A percentile compares a stretch with the other conserved stretches of the same genome.
phyloP scores from a whole-genome alignment of 2,888 invertebrate species.

The Trissolcus brochymenae region DNA sequence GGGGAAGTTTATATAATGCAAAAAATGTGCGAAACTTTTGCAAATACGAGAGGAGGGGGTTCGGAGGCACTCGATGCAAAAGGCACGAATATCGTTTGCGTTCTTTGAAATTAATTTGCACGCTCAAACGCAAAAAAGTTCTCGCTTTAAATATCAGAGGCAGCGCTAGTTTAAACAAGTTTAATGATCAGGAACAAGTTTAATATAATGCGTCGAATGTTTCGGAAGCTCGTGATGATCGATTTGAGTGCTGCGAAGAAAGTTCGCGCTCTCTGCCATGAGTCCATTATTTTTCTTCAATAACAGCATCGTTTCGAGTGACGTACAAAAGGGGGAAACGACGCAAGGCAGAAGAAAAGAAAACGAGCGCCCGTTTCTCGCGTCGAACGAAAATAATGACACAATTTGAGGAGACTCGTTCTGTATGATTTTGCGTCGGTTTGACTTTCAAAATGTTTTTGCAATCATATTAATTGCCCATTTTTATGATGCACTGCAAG shows the following conservation, averaged over 20 bases:
- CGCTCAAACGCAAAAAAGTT: conserved; percentile 44
- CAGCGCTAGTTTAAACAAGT: conserved; percentile 57
- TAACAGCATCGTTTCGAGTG: conserved; percentile 31
- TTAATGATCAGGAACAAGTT: conserved; percentile 62
- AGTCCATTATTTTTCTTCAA: conserved; percentile 50
- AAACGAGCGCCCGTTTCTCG: conserved; percentile 15
- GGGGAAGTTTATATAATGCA: conserved; percentile 46
- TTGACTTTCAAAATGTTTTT: conserved; percentile 46
- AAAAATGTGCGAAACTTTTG: conserved; percentile 48
- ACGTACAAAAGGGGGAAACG: conserved; percentile 11
- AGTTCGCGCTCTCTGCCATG: conserved; percentile 34
- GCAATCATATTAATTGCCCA: conserved; percentile 40
- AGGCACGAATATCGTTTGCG: conserved; percentile 50
- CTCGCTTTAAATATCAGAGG: conserved; percentile 59
- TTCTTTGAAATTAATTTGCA: conserved; percentile 52
- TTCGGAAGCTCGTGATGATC: conserved; percentile 56
- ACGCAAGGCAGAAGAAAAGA: neutral
- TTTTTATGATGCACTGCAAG: conserved; percentile 21
- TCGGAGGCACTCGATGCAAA: conserved; percentile 33
- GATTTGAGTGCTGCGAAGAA: conserved; percentile 53
- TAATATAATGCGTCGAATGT: conserved; percentile 45
- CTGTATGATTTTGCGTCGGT: conserved; percentile 19
- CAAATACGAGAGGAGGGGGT: conserved; percentile 21
- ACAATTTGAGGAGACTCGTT: conserved; percentile 27
- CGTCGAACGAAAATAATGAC: conserved; percentile 34